phyloP scores from a whole-genome alignment of 1,140 invertebrate species.

The Lethrus apterus region DNA sequence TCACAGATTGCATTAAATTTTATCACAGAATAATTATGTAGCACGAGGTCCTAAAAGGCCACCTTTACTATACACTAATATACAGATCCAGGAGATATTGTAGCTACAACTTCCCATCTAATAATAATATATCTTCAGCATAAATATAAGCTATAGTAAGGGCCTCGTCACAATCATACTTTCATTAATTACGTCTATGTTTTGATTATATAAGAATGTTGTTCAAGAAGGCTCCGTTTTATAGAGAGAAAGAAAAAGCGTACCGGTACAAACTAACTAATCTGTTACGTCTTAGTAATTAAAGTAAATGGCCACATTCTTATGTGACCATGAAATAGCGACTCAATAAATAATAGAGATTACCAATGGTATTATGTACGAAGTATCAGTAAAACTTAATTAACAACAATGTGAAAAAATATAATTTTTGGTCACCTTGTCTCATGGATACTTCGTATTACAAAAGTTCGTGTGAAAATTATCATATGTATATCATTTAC shows the following conservation, averaged over 20 bases:
- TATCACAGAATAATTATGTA: slow-evolving; percentile 13
- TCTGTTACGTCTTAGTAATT: slow-evolving; percentile 2
- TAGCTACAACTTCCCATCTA: too few species aligned
- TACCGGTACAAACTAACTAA: slow-evolving; percentile 7
- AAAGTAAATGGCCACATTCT: slow-evolving; percentile 4
- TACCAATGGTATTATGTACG: slow-evolving; percentile 13
- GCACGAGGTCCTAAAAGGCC: slow-evolving; percentile 15
- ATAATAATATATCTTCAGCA: too few species aligned
- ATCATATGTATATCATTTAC: too few species aligned
- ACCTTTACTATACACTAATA: too few species aligned
- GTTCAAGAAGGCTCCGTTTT: slow-evolving; percentile 8
- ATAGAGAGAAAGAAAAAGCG: slow-evolving; percentile 13
- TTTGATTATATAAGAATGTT: too few species aligned
- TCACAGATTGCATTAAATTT: neutral
- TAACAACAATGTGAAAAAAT: slow-evolving; percentile 6
- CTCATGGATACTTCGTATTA: too few species aligned
- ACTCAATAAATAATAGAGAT: slow-evolving; percentile 12
- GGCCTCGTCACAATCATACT: slow-evolving; percentile 3
- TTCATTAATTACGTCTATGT: slow-evolving; percentile 1
- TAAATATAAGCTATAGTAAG: too few species aligned
- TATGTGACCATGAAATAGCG: slow-evolving; percentile 10
- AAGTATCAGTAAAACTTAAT: slow-evolving; percentile 7
- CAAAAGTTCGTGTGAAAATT: too few species aligned
- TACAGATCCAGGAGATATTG: too few species aligned
- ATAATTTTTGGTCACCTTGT: neutral